phyloP scores from a whole-genome alignment of 2,797 vertebrate species.

The Pangasius sanitwongsei region DNA sequence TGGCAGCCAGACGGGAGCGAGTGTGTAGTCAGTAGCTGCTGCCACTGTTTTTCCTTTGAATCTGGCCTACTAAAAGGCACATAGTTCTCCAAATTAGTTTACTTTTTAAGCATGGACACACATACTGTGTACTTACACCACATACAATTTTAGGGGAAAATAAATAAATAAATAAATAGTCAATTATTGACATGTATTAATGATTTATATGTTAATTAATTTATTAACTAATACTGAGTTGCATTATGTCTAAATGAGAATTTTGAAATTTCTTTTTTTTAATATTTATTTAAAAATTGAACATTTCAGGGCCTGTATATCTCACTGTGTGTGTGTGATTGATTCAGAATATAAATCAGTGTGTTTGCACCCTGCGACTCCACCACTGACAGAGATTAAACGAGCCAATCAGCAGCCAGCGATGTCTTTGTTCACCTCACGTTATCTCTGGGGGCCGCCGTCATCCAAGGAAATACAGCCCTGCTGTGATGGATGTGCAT shows the following conservation, averaged over 20 bases:
- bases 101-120: not conserved
- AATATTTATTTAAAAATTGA: not conserved
- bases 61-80: constrained; percentile 33
- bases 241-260: not conserved
- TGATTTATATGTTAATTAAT: not conserved
- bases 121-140: not conserved
- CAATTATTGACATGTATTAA: not conserved
- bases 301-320: not conserved
- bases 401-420: constrained; percentile 59
- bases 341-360: constrained; percentile 63
- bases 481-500: constrained; percentile 58
- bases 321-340: constrained; percentile 47
- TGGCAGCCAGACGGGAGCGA: constrained; percentile 55
- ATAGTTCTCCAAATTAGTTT: constrained; percentile 43
- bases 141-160: not conserved
- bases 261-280: not conserved
- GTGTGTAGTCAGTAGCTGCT: constrained; percentile 32
- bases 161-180: not conserved
- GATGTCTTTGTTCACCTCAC: constrained; percentile 59
- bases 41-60: constrained; percentile 46
- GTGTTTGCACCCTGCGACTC: constrained; percentile 52
- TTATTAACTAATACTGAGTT: not conserved
- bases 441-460: constrained; percentile 60
- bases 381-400: constrained; percentile 60
- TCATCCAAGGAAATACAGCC: constrained; percentile 55